Evolutionary conservation across 2,888 invertebrate species (phyloP).

Genomic region (Cheilosia soror): DNA sequence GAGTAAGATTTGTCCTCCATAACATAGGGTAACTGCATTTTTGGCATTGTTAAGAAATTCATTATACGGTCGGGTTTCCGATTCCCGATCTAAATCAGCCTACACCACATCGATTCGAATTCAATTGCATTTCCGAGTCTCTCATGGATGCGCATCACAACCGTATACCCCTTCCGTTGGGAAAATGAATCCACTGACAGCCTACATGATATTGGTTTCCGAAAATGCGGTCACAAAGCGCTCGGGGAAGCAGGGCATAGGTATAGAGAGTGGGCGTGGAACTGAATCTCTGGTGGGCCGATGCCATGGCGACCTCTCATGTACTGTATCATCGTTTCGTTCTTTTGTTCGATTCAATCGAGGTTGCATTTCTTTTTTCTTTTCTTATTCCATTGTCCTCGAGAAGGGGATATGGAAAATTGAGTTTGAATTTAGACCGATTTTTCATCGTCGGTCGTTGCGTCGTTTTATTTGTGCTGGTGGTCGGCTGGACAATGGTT

Average conservation of each 20-base stretch:
- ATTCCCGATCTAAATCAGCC: constrained; percentile 33
- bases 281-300: neutral
- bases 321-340: constrained; percentile 48
- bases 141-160: constrained; percentile 16
- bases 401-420: constrained; percentile 51
- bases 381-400: constrained; percentile 20
- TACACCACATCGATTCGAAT: constrained; percentile 47
- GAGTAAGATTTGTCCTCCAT: neutral
- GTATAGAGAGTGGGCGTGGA: neutral
- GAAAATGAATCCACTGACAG: constrained; percentile 44
- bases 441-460: constrained; percentile 44
- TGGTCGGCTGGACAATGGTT: constrained; percentile 45
- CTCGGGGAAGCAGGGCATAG: constrained; percentile 3
- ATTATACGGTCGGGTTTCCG: constrained; percentile 3
- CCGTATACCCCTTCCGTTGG: constrained; percentile 18
- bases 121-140: constrained; percentile 39
- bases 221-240: constrained; percentile 63
- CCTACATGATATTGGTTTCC: constrained; percentile 71
- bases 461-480: constrained; percentile 15
- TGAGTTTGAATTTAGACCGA: constrained; percentile 62
- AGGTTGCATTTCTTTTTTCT: neutral
- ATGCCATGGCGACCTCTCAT: constrained; percentile 30
- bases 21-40: neutral
- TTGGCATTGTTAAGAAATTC: constrained; percentile 37
- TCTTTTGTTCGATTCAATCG: constrained; percentile 53